Evolutionary conservation across 1,140 invertebrate species (phyloP), one percentile per base, ranked within the genome.

Genomic region (Schlechtendalia chinensis): DNA sequence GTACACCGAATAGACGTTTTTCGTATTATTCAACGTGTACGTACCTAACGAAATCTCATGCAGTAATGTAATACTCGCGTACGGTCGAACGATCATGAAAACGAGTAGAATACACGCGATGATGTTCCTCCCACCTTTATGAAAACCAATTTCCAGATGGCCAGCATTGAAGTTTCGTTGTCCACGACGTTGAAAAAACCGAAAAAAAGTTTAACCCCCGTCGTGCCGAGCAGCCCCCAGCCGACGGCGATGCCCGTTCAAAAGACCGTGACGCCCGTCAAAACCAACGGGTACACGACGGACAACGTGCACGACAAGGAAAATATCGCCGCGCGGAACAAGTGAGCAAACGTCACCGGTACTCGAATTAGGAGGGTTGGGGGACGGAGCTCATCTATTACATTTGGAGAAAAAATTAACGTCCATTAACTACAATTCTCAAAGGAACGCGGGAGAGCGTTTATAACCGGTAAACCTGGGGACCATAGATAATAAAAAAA

Each of bases 131-230:
- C n/a, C n/a, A n/a, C n/a, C n/a, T n/a, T n/a, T n/a, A n/a, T n/a
- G 47, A 69, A 69, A 69, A 71, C 50, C 50, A 71, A 71, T 53
- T 71, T 87, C 32, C 84, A 94, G 93, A 94, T 94, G 93, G 93
- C 93, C 47, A 93, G 90, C 83, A 94, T 94, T 82, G 93, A 94
- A 85, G 92, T 94, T 63, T 94, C 93, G 0, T 86, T 94, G 81
- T 92, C 90, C 16, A 89, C 88, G 27, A 90, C 91, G 29, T 89
- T 69, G 85, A 88, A 84, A 85, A 86, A 85, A 82, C 87, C 86
- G 84, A 90, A 88, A 82, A 82, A 74, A n/a, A 83, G 71, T 75
- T 74, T 71, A n/a, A 67, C 81, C 17, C 74, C 82, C 19, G 63
- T 63, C 8, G 81, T 82, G 29, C 80, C 83, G 19, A 81, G 5